These are phyloP conservation scores for Gasteruption jaculator DNA, from an alignment of 2,888 invertebrate genomes.

Conservation along the genomic window DNA sequence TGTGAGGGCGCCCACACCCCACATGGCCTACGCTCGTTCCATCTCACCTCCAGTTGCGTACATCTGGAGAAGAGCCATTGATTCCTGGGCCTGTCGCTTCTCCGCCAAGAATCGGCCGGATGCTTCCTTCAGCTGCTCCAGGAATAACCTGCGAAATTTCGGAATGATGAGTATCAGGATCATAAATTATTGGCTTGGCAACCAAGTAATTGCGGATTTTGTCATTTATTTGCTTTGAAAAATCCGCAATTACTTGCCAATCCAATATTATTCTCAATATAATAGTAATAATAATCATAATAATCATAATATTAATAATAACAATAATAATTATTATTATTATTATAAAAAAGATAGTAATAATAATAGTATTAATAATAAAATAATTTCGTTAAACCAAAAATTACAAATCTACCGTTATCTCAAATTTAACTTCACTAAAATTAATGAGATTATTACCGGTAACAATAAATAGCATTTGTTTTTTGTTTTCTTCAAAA, in stretches of 20 bases:
- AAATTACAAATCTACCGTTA: too few species aligned
- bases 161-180: too few species aligned
- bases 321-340: neutral
- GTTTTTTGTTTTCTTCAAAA: neutral
- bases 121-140: constrained; percentile 78
- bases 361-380: neutral
- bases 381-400: neutral
- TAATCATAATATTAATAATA: neutral
- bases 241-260: too few species aligned
- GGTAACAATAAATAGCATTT: too few species aligned
- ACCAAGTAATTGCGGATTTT: too few species aligned
- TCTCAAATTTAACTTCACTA: too few species aligned
- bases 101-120: constrained; percentile 77
- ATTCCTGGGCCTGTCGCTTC: constrained; percentile 82
- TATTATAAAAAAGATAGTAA: neutral
- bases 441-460: too few species aligned
- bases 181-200: too few species aligned
- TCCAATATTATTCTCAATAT: too few species aligned
- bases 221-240: too few species aligned
- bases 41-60: constrained; percentile 53
- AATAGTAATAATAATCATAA: neutral
- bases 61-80: constrained; percentile 77
- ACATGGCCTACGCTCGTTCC: constrained; percentile 51
- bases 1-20: constrained; percentile 51
- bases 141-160: constrained; percentile 57